Evolutionary conservation across 2,113 vertebrate genomes (phyloP).

Genomic region (Ploceus nigricollis): DNA sequence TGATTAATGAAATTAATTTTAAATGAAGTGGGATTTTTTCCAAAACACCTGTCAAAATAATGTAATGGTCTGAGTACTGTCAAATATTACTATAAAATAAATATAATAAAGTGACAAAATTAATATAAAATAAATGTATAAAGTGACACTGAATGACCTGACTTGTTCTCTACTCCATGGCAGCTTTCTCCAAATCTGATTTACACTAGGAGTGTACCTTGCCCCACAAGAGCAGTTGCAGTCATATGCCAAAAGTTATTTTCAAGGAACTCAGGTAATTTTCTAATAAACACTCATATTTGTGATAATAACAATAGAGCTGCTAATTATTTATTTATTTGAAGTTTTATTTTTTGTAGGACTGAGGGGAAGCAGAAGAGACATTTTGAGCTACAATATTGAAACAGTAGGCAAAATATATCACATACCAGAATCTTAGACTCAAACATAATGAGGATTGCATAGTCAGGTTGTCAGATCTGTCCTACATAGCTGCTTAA

Average conservation of each 20-base stretch:
- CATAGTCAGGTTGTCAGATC: not conserved
- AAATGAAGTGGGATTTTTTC: not conserved
- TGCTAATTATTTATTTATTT: not conserved
- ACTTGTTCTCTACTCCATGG: not conserved
- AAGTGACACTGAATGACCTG: not conserved
- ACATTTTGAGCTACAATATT: not conserved
- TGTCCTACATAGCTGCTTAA: not conserved
- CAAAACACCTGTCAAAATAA: not conserved
- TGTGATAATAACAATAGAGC: not conserved
- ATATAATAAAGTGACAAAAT: too few relatives aligned
- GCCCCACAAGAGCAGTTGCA: not conserved
- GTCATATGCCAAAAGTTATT: not conserved
- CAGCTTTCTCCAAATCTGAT: not conserved
- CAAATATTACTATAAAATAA: not conserved
- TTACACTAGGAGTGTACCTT: not conserved
- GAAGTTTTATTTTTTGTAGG: not conserved
- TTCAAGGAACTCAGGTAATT: not conserved
- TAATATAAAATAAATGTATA: not conserved
- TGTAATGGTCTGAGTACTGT: not conserved
- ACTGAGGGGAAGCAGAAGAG: not conserved
- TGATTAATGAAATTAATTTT: not conserved
- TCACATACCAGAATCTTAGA: not conserved
- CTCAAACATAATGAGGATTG: not conserved
- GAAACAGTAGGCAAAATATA: not conserved
- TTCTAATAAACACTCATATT: not conserved